Conservation (phyloP, 2,888 invertebrate species). For the Phymatocera aterrima region DNA sequence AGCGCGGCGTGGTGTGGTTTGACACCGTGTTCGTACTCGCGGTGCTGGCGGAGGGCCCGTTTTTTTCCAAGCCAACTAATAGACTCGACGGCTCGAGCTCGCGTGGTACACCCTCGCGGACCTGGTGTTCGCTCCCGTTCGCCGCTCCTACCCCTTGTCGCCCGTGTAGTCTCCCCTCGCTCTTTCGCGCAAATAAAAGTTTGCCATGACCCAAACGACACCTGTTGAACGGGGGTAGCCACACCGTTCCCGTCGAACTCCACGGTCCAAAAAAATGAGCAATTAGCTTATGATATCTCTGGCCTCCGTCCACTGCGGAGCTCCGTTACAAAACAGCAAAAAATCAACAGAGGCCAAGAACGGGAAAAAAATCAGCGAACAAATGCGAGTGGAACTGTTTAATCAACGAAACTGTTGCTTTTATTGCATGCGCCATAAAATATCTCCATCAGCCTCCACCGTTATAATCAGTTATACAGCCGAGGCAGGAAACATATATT, state of each 20-base stretch:
- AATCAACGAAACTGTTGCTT: not conserved
- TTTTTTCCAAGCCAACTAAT: conserved; percentile 72
- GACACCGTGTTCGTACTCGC: conserved; percentile 47
- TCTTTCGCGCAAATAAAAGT: conserved; percentile 72
- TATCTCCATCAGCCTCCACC: not conserved
- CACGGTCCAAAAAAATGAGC: conserved; percentile 56
- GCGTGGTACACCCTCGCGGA: conserved; percentile 56
- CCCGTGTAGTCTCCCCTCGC: conserved; percentile 52
- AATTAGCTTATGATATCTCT: conserved; percentile 68
- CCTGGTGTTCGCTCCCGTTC: conserved; percentile 45
- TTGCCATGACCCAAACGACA: conserved; percentile 71
- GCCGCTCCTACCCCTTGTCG: conserved; percentile 47
- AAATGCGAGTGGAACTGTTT: not conserved
- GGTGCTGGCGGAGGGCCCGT: conserved; percentile 62
- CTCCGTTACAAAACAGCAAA: not conserved
- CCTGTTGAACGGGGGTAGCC: conserved; percentile 71
- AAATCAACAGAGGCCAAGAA: not conserved
- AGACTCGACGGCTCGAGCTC: conserved; percentile 66
- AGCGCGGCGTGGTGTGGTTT: conserved; percentile 51
- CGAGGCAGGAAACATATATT: too few relatives aligned
- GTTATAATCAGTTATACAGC: not conserved
- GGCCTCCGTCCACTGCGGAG: conserved; percentile 6
- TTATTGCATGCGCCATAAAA: not conserved
- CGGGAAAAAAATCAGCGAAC: not conserved
- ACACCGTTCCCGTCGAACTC: conserved; percentile 49